phyloP scores from a whole-genome alignment of 2,113 vertebrate genomes.

The Empidonax traillii region DNA sequence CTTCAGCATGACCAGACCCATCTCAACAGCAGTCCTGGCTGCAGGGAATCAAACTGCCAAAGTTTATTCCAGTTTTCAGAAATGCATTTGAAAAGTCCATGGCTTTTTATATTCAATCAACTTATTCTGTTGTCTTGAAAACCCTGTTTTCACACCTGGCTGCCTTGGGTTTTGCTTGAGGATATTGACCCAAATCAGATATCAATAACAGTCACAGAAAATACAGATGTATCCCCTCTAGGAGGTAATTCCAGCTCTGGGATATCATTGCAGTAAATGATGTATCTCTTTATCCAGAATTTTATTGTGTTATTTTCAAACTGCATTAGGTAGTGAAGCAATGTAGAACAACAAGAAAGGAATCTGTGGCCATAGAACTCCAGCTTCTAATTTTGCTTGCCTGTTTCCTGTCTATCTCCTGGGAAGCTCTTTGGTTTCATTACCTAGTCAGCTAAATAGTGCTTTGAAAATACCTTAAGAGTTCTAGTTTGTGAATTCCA shows the following conservation, averaged over 20 bases:
- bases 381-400: neutral
- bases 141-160: neutral
- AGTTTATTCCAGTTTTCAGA: neutral
- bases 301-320: neutral
- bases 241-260: neutral
- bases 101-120: neutral
- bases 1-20: neutral
- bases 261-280: neutral
- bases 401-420: neutral
- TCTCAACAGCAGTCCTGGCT: neutral
- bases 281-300: neutral
- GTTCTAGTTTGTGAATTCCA: neutral
- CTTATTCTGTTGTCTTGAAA: neutral
- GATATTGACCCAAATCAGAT: neutral
- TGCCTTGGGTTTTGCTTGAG: neutral
- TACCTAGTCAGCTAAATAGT: neutral
- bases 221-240: too few species aligned
- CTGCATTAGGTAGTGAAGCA: neutral
- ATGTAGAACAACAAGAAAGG: neutral
- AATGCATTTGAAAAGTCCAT: neutral
- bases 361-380: neutral
- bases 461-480: neutral
- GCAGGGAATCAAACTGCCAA: neutral
- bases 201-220: neutral
- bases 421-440: neutral